Percentiles rank a stretch among this genome's conserved stretches.
Evolutionary conservation across 2,888 invertebrate species (phyloP).

Genomic region (Thera obeliscata): DNA sequence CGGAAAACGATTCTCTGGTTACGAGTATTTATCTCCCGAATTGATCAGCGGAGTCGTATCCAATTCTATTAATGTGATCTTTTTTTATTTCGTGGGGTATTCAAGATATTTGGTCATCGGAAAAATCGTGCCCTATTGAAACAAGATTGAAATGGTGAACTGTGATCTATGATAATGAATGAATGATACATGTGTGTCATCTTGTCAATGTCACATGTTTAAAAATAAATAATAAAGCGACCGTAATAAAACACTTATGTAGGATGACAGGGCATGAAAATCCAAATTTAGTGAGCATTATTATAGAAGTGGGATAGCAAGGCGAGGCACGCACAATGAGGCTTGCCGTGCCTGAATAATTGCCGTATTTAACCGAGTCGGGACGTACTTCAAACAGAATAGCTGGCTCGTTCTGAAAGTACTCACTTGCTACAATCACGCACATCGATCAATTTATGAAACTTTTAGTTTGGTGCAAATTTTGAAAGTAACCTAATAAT

Average conservation of each 20-base stretch:
- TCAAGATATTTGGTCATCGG: conserved; percentile 34
- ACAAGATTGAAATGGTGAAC: conserved; percentile 32
- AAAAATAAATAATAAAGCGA: conserved; percentile 61
- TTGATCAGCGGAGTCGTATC: conserved; percentile 68
- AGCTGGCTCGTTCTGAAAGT: conserved; percentile 15
- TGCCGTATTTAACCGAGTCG: conserved; percentile 72
- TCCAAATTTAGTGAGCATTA: conserved; percentile 73
- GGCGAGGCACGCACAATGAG: conserved; percentile 68
- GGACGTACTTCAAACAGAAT: conserved; percentile 45
- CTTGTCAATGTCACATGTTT: conserved; percentile 60
- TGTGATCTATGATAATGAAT: conserved; percentile 39
- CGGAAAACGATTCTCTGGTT: conserved; percentile 68
- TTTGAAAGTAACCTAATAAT: neutral
- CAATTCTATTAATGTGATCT: conserved; percentile 67
- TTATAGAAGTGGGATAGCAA: conserved; percentile 53
- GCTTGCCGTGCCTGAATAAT: conserved; percentile 76
- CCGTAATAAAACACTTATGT: conserved; percentile 70
- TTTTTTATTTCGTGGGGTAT: conserved; percentile 56
- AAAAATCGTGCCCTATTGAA: conserved; percentile 11
- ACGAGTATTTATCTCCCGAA: conserved; percentile 65
- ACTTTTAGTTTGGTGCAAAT: neutral
- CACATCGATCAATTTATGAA: neutral
- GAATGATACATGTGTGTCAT: conserved; percentile 46
- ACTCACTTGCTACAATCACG: neutral
- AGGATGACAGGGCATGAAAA: conserved; percentile 79